Conservation (phyloP, 2,888 invertebrate species). For the Dynastes tityus region DNA sequence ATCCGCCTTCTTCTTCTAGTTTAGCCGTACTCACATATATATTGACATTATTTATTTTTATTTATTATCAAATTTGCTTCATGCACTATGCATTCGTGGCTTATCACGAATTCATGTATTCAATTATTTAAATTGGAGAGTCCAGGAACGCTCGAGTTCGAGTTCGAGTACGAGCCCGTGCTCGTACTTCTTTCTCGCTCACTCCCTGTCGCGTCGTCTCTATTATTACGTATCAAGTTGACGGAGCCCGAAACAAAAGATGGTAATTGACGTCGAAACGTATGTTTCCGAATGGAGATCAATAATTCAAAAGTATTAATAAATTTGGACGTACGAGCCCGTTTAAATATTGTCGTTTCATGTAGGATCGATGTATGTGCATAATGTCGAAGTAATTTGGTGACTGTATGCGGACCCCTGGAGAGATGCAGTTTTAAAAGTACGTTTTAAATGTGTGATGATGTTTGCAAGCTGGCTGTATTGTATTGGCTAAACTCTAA, state of each 20-base stretch:
- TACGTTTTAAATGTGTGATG: too few species aligned
- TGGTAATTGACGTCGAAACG: conserved; percentile 64
- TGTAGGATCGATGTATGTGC: too few species aligned
- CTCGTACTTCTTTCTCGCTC: conserved; percentile 29
- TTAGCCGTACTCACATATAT: conserved; percentile 53
- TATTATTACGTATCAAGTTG: conserved; percentile 55
- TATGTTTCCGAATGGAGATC: conserved; percentile 57
- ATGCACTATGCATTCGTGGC: conserved; percentile 70
- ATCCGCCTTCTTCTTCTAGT: conserved; percentile 1
- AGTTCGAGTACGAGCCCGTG: conserved; percentile 53
- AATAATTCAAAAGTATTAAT: conserved; percentile 6
- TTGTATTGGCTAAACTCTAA: too few species aligned
- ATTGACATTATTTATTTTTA: conserved; percentile 70
- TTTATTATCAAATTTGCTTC: conserved; percentile 72
- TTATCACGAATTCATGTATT: conserved; percentile 72
- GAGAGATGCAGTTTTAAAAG: too few species aligned
- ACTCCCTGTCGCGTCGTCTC: background rate
- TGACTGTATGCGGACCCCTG: too few species aligned
- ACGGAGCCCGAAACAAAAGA: conserved; percentile 64
- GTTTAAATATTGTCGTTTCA: too few species aligned
- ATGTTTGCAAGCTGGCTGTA: too few species aligned
- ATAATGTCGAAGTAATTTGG: too few species aligned
- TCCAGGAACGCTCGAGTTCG: conserved; percentile 60
- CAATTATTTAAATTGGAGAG: conserved; percentile 70
- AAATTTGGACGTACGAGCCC: conserved; percentile 1